Conservation (phyloP, 2,797 vertebrate species). For the Podarcis lilfordi region DNA sequence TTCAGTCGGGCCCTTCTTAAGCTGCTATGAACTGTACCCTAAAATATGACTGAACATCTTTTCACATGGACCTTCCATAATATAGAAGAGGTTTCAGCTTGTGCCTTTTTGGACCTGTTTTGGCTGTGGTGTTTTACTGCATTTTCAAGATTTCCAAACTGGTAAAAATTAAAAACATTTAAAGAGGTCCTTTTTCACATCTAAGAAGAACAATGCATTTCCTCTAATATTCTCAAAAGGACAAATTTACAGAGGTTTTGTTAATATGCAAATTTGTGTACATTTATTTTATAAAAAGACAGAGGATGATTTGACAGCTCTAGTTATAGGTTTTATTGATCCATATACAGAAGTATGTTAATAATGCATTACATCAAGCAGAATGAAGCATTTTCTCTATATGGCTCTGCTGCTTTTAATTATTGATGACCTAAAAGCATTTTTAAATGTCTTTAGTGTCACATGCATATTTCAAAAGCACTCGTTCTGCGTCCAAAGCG, state of each 20-base stretch:
- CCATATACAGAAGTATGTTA: not conserved
- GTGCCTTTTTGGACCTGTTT: not conserved
- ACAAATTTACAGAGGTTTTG: not conserved
- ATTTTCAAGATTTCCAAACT: not conserved
- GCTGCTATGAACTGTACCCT: not conserved
- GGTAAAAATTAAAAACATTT: not conserved
- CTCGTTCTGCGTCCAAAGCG: not conserved
- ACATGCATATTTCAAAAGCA: slow-evolving; percentile 26
- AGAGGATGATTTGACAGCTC: slow-evolving; percentile 2
- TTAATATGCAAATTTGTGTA: not conserved
- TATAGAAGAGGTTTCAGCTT: not conserved
- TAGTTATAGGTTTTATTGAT: not conserved
- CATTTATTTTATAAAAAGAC: not conserved
- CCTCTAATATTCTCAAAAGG: not conserved
- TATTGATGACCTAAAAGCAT: slow-evolving; percentile 28
- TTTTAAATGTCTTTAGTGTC: not conserved
- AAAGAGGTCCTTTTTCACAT: not conserved
- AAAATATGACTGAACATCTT: not conserved
- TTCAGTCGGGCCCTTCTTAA: no score
- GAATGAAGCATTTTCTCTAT: slow-evolving; percentile 18
- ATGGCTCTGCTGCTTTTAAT: slow-evolving; percentile 22
- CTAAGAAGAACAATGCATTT: not conserved
- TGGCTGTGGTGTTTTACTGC: not conserved
- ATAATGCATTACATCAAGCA: slow-evolving; percentile 1
- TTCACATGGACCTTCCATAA: not conserved